Conservation (phyloP, 2,113 vertebrate genomes). For the Anser brachyrhynchus region DNA sequence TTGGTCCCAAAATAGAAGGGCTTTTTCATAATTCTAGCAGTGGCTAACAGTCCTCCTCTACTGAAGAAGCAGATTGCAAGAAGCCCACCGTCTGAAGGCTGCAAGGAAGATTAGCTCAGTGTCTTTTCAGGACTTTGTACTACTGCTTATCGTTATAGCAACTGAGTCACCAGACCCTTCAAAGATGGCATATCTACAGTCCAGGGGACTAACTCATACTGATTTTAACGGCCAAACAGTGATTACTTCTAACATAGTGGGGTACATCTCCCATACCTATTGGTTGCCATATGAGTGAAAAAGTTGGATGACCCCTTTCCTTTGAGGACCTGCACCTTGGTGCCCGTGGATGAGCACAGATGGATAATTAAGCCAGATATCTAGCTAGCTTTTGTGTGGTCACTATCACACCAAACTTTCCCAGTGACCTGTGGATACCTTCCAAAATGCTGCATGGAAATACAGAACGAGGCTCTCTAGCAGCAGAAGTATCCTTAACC, state of each 20-base stretch:
- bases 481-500: not conserved
- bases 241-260: not conserved
- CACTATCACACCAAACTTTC: not conserved
- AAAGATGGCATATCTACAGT: not conserved
- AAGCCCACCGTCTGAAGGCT: accelerated
- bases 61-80: not conserved
- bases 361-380: not conserved
- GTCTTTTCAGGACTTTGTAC: not conserved
- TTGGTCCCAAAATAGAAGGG: not conserved
- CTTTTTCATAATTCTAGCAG: not conserved
- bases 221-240: not conserved
- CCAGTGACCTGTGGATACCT: not conserved
- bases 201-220: not conserved
- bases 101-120: not conserved
- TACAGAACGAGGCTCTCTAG: not conserved
- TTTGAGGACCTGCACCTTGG: not conserved
- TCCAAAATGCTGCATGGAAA: not conserved
- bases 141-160: accelerated
- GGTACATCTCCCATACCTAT: not conserved
- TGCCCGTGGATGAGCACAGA: not conserved
- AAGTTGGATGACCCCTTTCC: not conserved
- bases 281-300: not conserved
- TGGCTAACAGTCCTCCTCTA: not conserved
- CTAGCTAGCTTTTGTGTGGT: not conserved
- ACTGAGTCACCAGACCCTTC: not conserved